phyloP scores from a whole-genome alignment of 37 sponge, comb jelly and placozoan species.

The Petrosia ficiformis region DNA sequence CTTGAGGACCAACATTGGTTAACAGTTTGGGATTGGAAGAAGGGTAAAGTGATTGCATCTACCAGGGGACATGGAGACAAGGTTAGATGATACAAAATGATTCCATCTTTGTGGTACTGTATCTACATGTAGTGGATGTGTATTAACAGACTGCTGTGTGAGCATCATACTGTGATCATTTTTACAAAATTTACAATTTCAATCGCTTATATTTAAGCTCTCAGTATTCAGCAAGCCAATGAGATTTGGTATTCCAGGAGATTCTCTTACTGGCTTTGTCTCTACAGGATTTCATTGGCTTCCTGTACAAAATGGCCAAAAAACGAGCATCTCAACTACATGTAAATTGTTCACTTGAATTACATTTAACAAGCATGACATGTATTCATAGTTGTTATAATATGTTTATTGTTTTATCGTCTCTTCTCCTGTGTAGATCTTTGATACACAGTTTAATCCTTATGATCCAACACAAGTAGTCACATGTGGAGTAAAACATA shows the following conservation, averaged over 20 bases:
- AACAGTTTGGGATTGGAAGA: constrained; percentile 88
- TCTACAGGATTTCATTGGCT: no score
- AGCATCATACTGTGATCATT: background rate
- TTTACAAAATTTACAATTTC: no score
- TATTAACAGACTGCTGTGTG: background rate
- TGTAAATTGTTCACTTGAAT: no score
- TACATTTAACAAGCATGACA: no score
- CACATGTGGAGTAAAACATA: constrained; percentile 94
- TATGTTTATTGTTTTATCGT: background rate
- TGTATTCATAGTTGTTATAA: background rate
- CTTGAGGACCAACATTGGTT: constrained; percentile 83
- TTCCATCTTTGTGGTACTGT: background rate
- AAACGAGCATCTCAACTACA: no score
- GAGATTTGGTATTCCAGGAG: no score
- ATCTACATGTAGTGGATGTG: background rate
- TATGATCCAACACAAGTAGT: constrained; percentile 37
- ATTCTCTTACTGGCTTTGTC: background rate
- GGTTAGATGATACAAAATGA: constrained; percentile 13
- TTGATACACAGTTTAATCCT: constrained; percentile 90
- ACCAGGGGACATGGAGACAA: constrained; percentile 69
- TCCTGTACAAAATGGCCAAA: no score
- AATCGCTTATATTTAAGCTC: no score
- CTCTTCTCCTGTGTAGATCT: constrained; percentile 44
- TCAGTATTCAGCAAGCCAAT: no score
- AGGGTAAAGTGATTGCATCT: constrained; percentile 76